A percentile compares a stretch with the other conserved stretches of the same genome.
These are phyloP conservation scores for Oreortyx pictus DNA, from an alignment of 2,797 vertebrate genomes.

Conservation along the genomic window DNA sequence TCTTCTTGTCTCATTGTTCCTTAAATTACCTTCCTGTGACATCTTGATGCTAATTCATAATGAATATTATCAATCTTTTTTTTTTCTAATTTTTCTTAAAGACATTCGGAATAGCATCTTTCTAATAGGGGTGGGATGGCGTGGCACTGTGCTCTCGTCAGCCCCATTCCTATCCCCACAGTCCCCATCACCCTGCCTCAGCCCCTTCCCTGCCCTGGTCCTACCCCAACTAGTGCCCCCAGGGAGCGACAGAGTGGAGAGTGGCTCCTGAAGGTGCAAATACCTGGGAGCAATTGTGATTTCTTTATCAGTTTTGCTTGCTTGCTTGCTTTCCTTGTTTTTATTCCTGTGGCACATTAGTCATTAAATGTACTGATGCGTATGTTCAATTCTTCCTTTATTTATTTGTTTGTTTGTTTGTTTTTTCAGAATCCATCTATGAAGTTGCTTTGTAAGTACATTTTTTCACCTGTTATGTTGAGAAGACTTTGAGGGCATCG, in stretches of 20 bases:
- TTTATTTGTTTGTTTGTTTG: too few species aligned
- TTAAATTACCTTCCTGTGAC: not conserved
- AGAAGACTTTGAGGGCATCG: not conserved
- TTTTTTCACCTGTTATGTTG: not conserved
- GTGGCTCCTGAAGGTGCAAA: not conserved
- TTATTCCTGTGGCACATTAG: not conserved
- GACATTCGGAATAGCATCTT: not conserved
- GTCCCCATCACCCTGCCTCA: too few species aligned
- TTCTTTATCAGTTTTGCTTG: not conserved
- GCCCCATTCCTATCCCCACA: too few species aligned
- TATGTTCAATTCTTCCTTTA: not conserved
- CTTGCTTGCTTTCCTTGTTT: not conserved
- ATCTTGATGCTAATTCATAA: not conserved
- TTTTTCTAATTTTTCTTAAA: not conserved
- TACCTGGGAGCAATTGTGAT: accelerated
- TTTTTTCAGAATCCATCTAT: conserved; percentile 55
- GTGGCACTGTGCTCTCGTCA: not conserved
- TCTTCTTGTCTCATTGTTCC: not conserved
- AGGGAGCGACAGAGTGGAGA: not conserved
- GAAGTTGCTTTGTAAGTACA: conserved; percentile 74
- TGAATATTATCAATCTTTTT: not conserved
- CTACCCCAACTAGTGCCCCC: too few species aligned
- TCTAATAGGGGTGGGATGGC: not conserved
- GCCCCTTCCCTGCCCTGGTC: not conserved
- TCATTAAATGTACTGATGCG: not conserved